These are phyloP conservation scores for Heliconius charithonia DNA, from an alignment of 2,888 invertebrate species.

Conservation along the genomic window DNA sequence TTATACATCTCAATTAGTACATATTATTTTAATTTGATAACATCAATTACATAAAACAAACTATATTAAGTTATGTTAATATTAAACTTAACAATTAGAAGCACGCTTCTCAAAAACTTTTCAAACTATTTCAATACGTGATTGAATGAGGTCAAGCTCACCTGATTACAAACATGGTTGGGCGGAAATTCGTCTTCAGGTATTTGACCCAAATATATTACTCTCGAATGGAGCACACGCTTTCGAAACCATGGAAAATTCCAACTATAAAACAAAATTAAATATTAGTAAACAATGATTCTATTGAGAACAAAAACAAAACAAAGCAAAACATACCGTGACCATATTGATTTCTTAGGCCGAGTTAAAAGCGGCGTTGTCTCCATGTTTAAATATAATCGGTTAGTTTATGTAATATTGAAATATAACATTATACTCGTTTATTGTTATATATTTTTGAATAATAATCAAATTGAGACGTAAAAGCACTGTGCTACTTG, in stretches of 20 bases:
- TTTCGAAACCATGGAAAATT: slow-evolving; percentile 90
- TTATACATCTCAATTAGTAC: background rate
- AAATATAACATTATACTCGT: slow-evolving; percentile 27
- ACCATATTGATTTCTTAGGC: slow-evolving; percentile 75
- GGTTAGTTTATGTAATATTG: background rate
- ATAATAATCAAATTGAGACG: slow-evolving; percentile 3
- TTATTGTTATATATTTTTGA: slow-evolving; percentile 7
- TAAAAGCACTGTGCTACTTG: background rate
- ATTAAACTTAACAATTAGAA: background rate
- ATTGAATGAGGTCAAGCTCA: slow-evolving; percentile 56
- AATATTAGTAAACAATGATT: slow-evolving; percentile 46
- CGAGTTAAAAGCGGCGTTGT: slow-evolving; percentile 73
- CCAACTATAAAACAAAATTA: slow-evolving; percentile 84
- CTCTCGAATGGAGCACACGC: slow-evolving; percentile 89
- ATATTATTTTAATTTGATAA: background rate
- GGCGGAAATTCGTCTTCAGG: slow-evolving; percentile 94
- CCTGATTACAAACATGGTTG: slow-evolving; percentile 97
- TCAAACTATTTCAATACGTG: slow-evolving; percentile 7
- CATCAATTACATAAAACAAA: background rate
- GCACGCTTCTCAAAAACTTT: slow-evolving; percentile 17
- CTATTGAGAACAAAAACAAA: slow-evolving; percentile 45
- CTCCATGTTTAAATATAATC: slow-evolving; percentile 62
- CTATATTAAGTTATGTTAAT: background rate
- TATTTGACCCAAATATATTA: slow-evolving; percentile 89
- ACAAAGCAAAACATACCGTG: slow-evolving; percentile 67